A percentile compares a stretch with the other conserved stretches of the same genome.
These are phyloP conservation scores for Apogon hyalosoma DNA, from an alignment of 2,797 vertebrate genomes.

Conservation along the genomic window DNA sequence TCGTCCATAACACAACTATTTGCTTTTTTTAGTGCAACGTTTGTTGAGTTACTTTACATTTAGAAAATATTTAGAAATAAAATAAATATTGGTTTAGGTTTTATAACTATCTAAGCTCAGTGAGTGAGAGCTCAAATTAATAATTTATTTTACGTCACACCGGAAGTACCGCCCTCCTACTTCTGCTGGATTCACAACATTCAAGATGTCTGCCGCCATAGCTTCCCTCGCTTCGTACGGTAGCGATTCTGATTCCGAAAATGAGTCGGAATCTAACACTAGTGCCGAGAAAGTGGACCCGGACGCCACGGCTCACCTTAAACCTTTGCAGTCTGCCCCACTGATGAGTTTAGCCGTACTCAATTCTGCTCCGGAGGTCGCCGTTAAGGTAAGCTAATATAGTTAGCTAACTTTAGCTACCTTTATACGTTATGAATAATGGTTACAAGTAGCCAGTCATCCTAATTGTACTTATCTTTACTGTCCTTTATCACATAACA, in stretches of 20 bases:
- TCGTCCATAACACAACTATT: no score
- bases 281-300: constrained; percentile 63
- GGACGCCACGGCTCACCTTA: constrained; percentile 81
- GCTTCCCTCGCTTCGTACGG: constrained; percentile 90
- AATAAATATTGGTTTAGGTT: no score
- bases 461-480: no score
- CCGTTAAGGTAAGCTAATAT: constrained; percentile 90
- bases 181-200: constrained; percentile 77
- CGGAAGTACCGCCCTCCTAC: constrained; percentile 58
- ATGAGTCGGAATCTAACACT: constrained; percentile 79
- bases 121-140: no score
- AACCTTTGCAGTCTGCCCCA: constrained; percentile 59
- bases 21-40: no score
- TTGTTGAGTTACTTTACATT: no score
- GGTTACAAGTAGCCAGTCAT: no score
- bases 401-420: constrained; percentile 47
- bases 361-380: constrained; percentile 94
- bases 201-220: constrained; percentile 90
- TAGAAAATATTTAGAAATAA: no score
- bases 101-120: no score
- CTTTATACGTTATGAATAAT: background rate
- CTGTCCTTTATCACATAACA: no score
- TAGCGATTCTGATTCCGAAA: constrained; percentile 91
- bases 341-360: constrained; percentile 78
- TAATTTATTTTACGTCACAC: constrained; percentile 7